Evolutionary conservation across 2,888 invertebrate species (phyloP).

Genomic region (Lucinisca nassula): DNA sequence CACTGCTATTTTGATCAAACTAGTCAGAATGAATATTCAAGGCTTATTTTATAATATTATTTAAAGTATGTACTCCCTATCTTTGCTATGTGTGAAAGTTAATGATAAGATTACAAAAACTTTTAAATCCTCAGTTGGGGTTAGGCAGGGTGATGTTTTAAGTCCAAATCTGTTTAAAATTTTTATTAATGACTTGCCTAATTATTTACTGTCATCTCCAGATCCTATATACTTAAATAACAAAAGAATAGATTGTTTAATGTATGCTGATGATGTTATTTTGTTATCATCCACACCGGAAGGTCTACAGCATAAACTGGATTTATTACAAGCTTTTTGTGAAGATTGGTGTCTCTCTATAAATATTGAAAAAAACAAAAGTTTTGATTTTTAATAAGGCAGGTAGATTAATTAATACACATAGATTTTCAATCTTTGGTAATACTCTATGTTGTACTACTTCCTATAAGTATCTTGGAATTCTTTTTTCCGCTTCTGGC

Average conservation of each 20-base stretch:
- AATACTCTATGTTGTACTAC: not conserved
- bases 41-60: not conserved
- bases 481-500: not conserved
- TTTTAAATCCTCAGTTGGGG: constrained; percentile 7
- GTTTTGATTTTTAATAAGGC: not conserved
- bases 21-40: not conserved
- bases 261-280: constrained; percentile 11
- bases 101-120: not conserved
- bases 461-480: constrained; percentile 3
- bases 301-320: not conserved
- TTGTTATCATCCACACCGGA: constrained; percentile 8
- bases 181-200: constrained; percentile 12
- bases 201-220: not conserved
- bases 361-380: not conserved
- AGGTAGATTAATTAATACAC: not conserved
- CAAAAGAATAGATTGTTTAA: constrained; percentile 4
- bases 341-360: constrained; percentile 1
- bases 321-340: not conserved
- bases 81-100: not conserved
- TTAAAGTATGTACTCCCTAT: not conserved
- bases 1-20: constrained; percentile 7
- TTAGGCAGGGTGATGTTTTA: constrained; percentile 12
- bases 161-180: constrained; percentile 19
- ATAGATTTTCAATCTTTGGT: not conserved
- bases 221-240: not conserved